Evolutionary conservation across 2,113 vertebrate genomes (phyloP), one percentile per base, ranked within the genome.

Genomic region (Lota lota): DNA sequence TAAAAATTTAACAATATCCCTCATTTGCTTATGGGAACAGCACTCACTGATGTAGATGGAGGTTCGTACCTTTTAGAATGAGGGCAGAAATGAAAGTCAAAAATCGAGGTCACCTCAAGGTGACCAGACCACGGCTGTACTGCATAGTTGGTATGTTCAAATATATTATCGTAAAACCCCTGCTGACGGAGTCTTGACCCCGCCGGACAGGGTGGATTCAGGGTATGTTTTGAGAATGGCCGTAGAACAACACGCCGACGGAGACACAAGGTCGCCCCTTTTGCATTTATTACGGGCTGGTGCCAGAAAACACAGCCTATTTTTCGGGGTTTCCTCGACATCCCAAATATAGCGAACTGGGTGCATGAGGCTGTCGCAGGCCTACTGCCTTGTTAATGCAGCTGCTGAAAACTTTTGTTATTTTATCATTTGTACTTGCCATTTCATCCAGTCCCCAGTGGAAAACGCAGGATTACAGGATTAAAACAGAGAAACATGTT

Each of bases 271-370:
- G 84, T 89, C 83, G 81, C 57, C 69, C 62, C 71, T 69, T 82
- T 77, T 80, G 72, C 80, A 78, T 89, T 89, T 85, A 85, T 86
- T 78, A 86, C 72, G 62, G 20, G 62, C 40, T 58, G 1, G 72
- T 80, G 88, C 89, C 86, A 89, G 88, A 90, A 85, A 83, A 88
- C 88, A 87, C 84, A 87, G 65, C 77, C 83, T 78, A 28, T 28
- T 28, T 28, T 28, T 28, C 28, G 6, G 28, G 28, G 28, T 28
- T 28, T 83, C 83, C 86, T 76, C 73, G 76, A 79, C 79, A 50
- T 81, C 78, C 82, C 77, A 87, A 87, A 88, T 84, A 83, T 76
- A 85, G 85, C 77, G 11, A 20, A 10, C 71, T 51, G 83, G 83
- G 88, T 85, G 83, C 88, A 85, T 63, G 79, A 87, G 79, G 73